Evolutionary conservation across 1,140 invertebrate species (phyloP), one percentile per base, ranked within the genome.

Genomic region (Drosophila kurseongensis): DNA sequence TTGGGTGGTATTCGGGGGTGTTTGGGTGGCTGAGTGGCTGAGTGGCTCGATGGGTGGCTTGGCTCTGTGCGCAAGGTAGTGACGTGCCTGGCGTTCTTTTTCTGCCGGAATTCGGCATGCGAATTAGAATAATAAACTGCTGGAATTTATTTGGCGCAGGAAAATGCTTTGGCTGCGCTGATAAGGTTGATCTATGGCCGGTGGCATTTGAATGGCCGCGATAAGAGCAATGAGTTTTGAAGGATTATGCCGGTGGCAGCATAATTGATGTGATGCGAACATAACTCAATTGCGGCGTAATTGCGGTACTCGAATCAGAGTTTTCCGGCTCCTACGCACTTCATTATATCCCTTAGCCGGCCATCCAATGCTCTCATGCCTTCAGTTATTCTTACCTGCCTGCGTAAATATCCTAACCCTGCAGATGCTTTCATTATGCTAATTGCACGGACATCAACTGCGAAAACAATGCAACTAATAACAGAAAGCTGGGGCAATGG

Each of bases 121-220:
- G 75, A 86, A 86, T 86, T 82, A 86, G 75, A 86, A 86, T 86
- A 86, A 86, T 86, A 86, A 86, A 86, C 69, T 88, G 79, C 48
- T 65, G 79, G 59, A 75, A 86, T 86, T 86, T 88, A 88, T 86
- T 88, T 86, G 67, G 85, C 84, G 71, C 82, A 88, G 79, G 82
- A 76, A 86, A 86, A 88, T 88, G 81, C 69, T 67, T 85, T 85
- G 65, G 78, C 61, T 65, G 55, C 75, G 78, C 82, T 72, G 82
- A 86, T 86, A 88, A 86, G 83, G 78, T 88, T 86, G 82, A 88
- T 86, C 82, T 82, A 86, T 82, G 65, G 75, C 42, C 78, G 40
- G 29, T 51, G 73, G 65, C 23, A 63, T 72, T 75, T 88, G 48
- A 81, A 76, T 82, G 75, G 50, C 56, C 32, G 55, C 82, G 83